A percentile compares a stretch with the other conserved stretches of the same genome.
Evolutionary conservation across 2,888 invertebrate species (phyloP).

Genomic region (Phengaris alcon): DNA sequence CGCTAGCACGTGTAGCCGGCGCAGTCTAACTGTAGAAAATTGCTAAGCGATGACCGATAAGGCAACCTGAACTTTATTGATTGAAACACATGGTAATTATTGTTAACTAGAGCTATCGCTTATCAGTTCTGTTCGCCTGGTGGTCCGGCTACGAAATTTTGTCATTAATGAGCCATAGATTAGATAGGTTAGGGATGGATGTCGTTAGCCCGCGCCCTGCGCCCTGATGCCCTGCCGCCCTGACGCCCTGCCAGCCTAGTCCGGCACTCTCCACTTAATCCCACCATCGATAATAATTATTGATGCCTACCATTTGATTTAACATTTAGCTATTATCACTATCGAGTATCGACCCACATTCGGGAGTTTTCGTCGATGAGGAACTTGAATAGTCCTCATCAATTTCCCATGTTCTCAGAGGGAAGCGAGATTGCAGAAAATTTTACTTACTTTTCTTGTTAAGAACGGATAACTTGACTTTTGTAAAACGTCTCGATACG

Average conservation of each 20-base stretch:
- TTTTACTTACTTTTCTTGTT: background rate
- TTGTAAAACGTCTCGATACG: too few relatives aligned
- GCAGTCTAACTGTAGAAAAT: too few relatives aligned
- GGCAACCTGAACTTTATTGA: too few relatives aligned
- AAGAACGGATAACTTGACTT: too few relatives aligned
- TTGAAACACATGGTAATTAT: background rate
- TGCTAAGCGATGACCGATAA: too few relatives aligned
- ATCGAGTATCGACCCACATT: conserved; percentile 11
- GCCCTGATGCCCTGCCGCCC: background rate
- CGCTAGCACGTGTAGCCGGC: too few relatives aligned
- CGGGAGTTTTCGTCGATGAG: background rate
- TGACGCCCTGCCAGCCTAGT: background rate
- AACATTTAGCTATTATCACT: conserved; percentile 2
- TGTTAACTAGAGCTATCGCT: background rate
- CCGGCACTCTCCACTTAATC: background rate
- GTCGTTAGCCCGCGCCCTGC: background rate
- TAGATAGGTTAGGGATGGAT: conserved; percentile 1
- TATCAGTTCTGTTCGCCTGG: background rate
- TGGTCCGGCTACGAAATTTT: background rate
- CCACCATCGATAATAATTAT: conserved; percentile 8
- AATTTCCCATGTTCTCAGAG: background rate
- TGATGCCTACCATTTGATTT: conserved; percentile 4
- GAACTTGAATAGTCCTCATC: background rate
- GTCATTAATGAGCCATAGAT: conserved; percentile 24
- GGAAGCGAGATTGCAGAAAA: background rate